A percentile compares a stretch with the other conserved stretches of the same genome.
Conservation (phyloP, 2,113 vertebrate species). For the Solenodon paradoxus region DNA sequence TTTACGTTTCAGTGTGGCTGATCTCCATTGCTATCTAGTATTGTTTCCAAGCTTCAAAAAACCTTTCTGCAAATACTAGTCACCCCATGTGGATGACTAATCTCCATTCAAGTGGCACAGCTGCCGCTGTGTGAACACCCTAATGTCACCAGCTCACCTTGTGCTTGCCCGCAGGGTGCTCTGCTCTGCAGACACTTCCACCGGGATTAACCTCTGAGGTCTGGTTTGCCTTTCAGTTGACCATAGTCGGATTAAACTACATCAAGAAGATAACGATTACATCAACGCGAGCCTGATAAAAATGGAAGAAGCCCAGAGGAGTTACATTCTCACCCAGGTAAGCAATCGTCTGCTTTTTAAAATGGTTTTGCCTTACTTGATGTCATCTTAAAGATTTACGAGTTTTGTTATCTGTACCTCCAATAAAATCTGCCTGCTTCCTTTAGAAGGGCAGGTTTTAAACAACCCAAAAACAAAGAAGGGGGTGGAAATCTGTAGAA, state of each 20-base stretch:
- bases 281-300: constrained; percentile 97
- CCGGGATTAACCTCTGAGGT: constrained; percentile 58
- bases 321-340: constrained; percentile 99
- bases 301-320: constrained; percentile 95
- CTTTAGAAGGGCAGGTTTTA: background rate
- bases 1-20: background rate
- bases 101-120: background rate
- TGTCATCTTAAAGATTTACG: background rate
- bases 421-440: background rate
- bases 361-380: background rate
- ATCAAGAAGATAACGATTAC: constrained; percentile 94
- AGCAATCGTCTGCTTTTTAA: background rate
- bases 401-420: background rate
- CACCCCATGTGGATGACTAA: background rate
- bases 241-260: constrained; percentile 96
- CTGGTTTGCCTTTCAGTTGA: constrained; percentile 88
- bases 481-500: background rate
- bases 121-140: background rate
- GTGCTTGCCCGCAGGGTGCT: background rate
- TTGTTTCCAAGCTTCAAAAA: background rate
- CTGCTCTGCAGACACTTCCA: background rate
- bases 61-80: background rate
- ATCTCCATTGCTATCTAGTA: background rate
- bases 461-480: background rate
- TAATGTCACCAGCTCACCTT: background rate